phyloP scores from a whole-genome alignment of 2,113 vertebrate genomes.

The Corythoichthys intestinalis region DNA sequence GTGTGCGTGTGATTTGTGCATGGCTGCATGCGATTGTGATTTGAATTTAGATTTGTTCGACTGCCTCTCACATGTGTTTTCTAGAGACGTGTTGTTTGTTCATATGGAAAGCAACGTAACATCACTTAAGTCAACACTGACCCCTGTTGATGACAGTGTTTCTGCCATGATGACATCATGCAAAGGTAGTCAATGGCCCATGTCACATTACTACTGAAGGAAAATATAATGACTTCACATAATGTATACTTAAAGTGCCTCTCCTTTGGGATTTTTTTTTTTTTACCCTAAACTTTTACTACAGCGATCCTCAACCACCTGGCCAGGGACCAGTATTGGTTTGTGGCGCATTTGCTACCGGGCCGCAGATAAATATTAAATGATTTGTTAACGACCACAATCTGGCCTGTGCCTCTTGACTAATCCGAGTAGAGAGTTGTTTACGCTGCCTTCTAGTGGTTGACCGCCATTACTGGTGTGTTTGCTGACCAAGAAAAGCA shows the following conservation, averaged over 20 bases:
- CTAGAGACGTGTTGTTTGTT: constrained; percentile 16
- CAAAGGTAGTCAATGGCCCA: not conserved
- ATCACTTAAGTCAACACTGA: constrained; percentile 52
- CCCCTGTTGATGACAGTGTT: constrained; percentile 64
- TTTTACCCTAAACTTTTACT: not conserved
- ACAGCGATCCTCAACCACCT: too few relatives aligned
- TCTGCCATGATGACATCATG: constrained; percentile 70
- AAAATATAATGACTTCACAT: not conserved
- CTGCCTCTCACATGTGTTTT: constrained; percentile 44
- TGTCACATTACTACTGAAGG: not conserved
- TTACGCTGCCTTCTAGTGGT: too few relatives aligned
- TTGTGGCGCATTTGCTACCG: too few relatives aligned
- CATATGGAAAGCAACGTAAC: constrained; percentile 17
- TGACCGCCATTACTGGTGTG: too few relatives aligned
- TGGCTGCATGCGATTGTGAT: constrained; percentile 37
- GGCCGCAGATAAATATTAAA: too few relatives aligned
- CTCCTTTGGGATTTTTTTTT: not conserved
- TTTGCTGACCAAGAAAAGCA: too few relatives aligned
- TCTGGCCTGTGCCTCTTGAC: too few relatives aligned
- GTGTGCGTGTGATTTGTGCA: constrained; percentile 27
- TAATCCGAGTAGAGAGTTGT: too few relatives aligned
- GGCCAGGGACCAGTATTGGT: too few relatives aligned
- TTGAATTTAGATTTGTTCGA: constrained; percentile 51
- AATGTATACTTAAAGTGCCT: not conserved
- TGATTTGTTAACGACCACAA: too few relatives aligned